These are phyloP conservation scores for Tridacna gigas DNA, from an alignment of 2,888 invertebrate species.

Conservation along the genomic window DNA sequence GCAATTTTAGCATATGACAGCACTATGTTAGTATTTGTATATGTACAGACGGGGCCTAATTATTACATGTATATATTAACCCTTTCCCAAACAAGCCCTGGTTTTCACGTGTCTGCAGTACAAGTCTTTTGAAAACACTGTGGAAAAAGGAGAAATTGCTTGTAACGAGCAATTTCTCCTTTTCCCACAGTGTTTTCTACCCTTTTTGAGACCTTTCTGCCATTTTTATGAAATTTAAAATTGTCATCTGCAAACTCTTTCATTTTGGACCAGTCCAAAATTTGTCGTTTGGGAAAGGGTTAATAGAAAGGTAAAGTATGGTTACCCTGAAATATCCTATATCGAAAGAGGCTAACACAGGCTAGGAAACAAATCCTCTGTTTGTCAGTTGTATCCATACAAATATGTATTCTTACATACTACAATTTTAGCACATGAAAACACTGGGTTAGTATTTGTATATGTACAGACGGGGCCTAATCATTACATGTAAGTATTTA, in stretches of 20 bases:
- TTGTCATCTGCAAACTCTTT: neutral
- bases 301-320: neutral
- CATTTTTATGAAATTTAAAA: neutral
- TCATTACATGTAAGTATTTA: conserved; percentile 82
- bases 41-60: no score
- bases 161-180: neutral
- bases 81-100: neutral
- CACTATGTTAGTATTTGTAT: no score
- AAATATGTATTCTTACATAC: no score
- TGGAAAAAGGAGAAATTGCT: neutral
- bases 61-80: neutral
- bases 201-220: neutral
- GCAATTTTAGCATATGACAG: no score
- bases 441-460: no score
- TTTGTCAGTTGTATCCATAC: no score
- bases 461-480: no score
- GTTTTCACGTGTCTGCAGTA: neutral
- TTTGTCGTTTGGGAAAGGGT: neutral
- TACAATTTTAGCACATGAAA: no score
- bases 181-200: neutral
- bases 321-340: conserved; percentile 90
- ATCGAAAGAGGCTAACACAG: conserved; percentile 88
- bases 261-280: no score
- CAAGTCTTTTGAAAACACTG: neutral
- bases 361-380: no score